Conservation (phyloP, 2,797 vertebrate genomes). For the Ceryle rudis region DNA sequence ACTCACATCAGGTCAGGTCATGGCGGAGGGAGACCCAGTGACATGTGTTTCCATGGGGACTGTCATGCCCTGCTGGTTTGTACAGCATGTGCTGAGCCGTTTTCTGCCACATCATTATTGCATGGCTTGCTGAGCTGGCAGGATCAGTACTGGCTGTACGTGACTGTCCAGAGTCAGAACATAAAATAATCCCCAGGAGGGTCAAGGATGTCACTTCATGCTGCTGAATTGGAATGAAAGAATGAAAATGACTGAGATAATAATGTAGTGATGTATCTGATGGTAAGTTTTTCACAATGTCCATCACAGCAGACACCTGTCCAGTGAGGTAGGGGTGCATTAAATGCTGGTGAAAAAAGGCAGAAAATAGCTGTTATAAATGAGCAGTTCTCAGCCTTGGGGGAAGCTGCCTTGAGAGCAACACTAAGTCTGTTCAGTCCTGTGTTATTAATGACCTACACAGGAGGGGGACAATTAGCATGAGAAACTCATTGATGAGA, state of each 20-base stretch:
- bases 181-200: background rate
- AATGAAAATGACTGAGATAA: background rate
- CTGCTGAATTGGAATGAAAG: background rate
- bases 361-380: background rate
- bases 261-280: background rate
- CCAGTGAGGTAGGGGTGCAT: background rate
- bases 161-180: background rate
- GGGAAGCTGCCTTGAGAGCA: background rate
- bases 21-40: background rate
- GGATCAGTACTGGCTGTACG: background rate
- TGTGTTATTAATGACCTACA: background rate
- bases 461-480: background rate
- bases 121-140: background rate
- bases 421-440: background rate
- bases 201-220: background rate
- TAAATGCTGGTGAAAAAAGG: background rate
- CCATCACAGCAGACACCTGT: background rate
- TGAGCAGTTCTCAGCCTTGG: background rate
- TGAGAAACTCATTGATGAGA: background rate
- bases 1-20: background rate
- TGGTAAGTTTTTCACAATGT: background rate
- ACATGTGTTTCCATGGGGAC: accelerated
- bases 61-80: background rate
- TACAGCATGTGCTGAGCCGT: background rate
- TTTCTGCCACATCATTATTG: background rate